Percentiles rank a stretch among this genome's conserved stretches.
These are phyloP conservation scores for Brachypteracias leptosomus DNA, from an alignment of 2,113 vertebrate genomes.

Conservation along the genomic window DNA sequence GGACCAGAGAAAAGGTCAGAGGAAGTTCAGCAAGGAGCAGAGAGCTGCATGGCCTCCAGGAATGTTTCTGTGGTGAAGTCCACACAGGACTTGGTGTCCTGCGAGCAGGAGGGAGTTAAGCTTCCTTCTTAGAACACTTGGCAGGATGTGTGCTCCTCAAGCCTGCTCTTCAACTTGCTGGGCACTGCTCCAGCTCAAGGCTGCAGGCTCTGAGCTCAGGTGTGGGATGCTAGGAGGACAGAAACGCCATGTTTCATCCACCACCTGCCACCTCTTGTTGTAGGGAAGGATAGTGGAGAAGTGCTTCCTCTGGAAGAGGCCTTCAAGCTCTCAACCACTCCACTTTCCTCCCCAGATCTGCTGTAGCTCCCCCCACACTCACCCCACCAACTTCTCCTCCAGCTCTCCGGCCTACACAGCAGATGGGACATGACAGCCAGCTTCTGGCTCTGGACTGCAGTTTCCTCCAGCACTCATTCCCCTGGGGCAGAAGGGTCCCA, in stretches of 20 bases:
- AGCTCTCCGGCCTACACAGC: neutral
- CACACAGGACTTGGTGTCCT: neutral
- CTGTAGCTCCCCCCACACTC: neutral
- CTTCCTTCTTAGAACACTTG: neutral
- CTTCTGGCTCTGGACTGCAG: neutral
- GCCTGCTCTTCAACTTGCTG: accelerated
- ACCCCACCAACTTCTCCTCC: neutral
- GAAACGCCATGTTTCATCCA: neutral
- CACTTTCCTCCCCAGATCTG: neutral
- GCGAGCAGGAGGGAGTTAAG: neutral
- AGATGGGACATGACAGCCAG: neutral
- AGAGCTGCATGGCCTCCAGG: neutral
- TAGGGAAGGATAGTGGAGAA: neutral
- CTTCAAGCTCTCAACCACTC: neutral
- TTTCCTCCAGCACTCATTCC: neutral
- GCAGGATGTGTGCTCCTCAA: neutral
- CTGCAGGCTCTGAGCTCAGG: neutral
- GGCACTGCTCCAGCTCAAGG: neutral
- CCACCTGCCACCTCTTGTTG: neutral
- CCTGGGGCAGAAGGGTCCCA: neutral
- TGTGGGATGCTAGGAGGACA: neutral
- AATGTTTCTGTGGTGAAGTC: neutral
- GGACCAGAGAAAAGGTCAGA: neutral
- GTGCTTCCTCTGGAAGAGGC: neutral
- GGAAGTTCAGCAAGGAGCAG: constrained; percentile 30